phyloP scores from a whole-genome alignment of 2,113 vertebrate genomes.

The Colaptes auratus region DNA sequence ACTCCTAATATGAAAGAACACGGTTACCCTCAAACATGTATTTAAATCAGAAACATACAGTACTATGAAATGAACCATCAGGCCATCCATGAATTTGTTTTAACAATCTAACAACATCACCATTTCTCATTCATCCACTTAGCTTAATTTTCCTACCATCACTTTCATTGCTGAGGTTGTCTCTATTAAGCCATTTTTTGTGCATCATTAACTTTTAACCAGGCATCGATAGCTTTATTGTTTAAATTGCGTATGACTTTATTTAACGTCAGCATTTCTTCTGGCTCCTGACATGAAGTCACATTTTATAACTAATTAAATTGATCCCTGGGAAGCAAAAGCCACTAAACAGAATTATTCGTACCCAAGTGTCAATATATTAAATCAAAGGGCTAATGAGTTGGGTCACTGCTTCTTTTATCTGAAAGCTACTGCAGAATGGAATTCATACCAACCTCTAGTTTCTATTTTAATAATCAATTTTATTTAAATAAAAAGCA shows the following conservation, averaged over 20 bases:
- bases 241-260: constrained; percentile 92
- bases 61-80: constrained; percentile 59
- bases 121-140: constrained; percentile 86
- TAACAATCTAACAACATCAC: constrained; percentile 84
- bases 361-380: constrained; percentile 99
- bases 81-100: constrained; percentile 82
- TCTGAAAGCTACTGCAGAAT: constrained; percentile 87
- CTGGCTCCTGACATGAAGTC: constrained; percentile 94
- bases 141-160: constrained; percentile 90
- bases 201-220: constrained; percentile 99
- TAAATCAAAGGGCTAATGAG: constrained; percentile 99
- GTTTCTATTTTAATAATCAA: constrained; percentile 81
- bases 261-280: constrained; percentile 98
- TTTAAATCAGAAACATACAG: constrained; percentile 60
- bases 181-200: constrained; percentile 93
- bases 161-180: constrained; percentile 86
- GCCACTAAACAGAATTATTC: constrained; percentile 99
- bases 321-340: constrained; percentile 93
- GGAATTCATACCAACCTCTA: constrained; percentile 73
- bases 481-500: constrained; percentile 74
- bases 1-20: background rate
- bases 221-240: constrained; percentile 94
- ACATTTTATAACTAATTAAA: constrained; percentile 99
- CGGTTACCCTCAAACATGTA: constrained; percentile 12
- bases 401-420: constrained; percentile 96